Evolutionary conservation across 2,888 invertebrate species (phyloP).

Genomic region (Parapristionchus giblindavisi): DNA sequence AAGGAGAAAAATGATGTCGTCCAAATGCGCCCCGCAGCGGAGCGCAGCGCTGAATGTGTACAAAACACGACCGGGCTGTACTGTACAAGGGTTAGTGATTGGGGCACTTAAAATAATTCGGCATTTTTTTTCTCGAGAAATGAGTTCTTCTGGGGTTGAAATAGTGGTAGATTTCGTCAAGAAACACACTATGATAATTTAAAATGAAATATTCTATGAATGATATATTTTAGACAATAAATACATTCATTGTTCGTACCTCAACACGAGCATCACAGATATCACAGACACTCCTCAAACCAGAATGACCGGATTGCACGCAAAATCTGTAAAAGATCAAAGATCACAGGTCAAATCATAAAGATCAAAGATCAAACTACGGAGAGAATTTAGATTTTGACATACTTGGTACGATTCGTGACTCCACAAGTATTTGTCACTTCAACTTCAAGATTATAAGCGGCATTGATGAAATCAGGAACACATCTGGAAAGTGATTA

Average conservation of each 20-base stretch:
- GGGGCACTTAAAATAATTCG: too few relatives aligned
- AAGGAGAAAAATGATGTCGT: too few relatives aligned
- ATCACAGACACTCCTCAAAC: conserved; percentile 67
- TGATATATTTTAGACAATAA: not conserved
- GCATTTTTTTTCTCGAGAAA: too few relatives aligned
- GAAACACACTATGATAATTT: conserved; percentile 3
- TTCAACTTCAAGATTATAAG: conserved; percentile 86
- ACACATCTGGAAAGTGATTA: too few relatives aligned
- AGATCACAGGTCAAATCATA: not conserved
- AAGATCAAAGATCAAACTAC: not conserved
- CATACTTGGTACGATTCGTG: conserved; percentile 75
- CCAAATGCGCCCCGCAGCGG: too few relatives aligned
- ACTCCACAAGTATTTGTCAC: conserved; percentile 96
- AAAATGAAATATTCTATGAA: too few relatives aligned
- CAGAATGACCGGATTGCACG: conserved; percentile 84
- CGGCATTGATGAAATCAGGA: conserved; percentile 95
- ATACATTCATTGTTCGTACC: conserved; percentile 38
- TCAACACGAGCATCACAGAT: conserved; percentile 62
- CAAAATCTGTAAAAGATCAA: conserved; percentile 76
- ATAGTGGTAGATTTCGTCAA: conserved; percentile 1
- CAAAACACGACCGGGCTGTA: too few relatives aligned
- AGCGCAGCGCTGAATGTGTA: too few relatives aligned
- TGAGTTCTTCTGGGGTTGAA: too few relatives aligned
- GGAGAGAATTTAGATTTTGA: not conserved
- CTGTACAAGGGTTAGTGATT: too few relatives aligned